Percentiles rank a stretch among this genome's conserved stretches.
phyloP scores from a whole-genome alignment of 1,140 invertebrate genomes.

The Sitobion miscanthi region DNA sequence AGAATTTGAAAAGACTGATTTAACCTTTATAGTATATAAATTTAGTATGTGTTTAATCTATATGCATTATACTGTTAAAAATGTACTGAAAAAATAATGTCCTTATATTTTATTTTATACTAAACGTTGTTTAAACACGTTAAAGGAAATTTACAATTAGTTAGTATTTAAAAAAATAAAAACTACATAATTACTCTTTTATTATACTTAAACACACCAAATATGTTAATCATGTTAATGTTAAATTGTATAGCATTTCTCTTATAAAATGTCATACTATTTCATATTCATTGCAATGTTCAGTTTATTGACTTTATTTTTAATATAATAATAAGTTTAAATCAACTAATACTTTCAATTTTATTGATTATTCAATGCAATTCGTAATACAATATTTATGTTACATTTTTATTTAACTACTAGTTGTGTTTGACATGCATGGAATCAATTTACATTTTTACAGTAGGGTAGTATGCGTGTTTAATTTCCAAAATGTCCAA shows the following conservation, averaged over 20 bases:
- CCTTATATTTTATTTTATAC: not conserved
- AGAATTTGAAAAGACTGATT: not conserved
- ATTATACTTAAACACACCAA: not conserved
- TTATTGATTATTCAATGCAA: not conserved
- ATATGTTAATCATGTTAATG: not conserved
- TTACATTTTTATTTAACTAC: not conserved
- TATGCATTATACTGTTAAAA: not conserved
- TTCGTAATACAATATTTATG: not conserved
- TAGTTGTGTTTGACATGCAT: constrained; percentile 37
- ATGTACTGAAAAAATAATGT: not conserved
- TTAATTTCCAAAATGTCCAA: constrained; percentile 8
- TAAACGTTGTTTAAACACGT: not conserved
- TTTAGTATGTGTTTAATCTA: not conserved
- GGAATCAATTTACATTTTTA: constrained; percentile 13
- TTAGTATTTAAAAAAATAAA: not conserved
- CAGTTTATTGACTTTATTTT: not conserved
- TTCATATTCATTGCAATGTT: not conserved
- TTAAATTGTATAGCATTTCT: not conserved
- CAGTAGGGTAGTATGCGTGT: constrained; percentile 31
- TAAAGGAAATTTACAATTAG: not conserved
- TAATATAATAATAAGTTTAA: not conserved
- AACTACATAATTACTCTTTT: not conserved
- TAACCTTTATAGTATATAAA: not conserved
- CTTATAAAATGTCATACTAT: not conserved
- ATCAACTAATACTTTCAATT: not conserved